Percentiles rank a stretch among this genome's conserved stretches.
Conservation (phyloP, 2,113 vertebrate species). For the Himantopus leucocephalus region DNA sequence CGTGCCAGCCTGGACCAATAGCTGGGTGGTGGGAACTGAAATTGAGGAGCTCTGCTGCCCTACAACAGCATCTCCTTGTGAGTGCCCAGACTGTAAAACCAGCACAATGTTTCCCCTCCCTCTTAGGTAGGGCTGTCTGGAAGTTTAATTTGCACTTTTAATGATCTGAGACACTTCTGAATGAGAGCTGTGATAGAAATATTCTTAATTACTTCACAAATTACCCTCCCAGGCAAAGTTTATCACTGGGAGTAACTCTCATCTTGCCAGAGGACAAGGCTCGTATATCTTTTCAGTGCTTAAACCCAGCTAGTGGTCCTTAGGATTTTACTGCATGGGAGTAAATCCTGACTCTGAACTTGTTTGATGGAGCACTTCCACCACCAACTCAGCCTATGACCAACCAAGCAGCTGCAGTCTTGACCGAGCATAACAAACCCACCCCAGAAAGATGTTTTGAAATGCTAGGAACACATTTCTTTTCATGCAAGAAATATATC, state of each 20-base stretch:
- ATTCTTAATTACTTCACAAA: neutral
- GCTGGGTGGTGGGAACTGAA: neutral
- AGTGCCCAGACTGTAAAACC: neutral
- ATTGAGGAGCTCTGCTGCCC: neutral
- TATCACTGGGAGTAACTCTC: neutral
- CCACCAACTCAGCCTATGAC: fast-evolving
- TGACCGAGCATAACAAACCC: fast-evolving
- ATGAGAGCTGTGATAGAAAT: neutral
- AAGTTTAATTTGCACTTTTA: slow-evolving; percentile 3
- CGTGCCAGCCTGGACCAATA: neutral
- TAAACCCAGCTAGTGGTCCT: neutral
- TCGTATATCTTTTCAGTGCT: neutral
- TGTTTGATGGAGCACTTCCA: neutral
- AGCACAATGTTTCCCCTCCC: neutral
- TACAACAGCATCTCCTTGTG: too few relatives aligned
- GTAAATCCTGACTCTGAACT: neutral
- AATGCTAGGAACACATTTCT: fast-evolving
- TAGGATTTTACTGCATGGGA: neutral
- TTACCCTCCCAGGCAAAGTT: neutral
- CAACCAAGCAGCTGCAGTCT: neutral
- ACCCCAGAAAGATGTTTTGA: neutral
- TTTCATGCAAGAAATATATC: fast-evolving
- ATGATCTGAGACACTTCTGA: neutral
- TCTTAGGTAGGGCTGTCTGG: neutral
- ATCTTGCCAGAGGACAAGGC: neutral